These are phyloP conservation scores for Lytechinus pictus DNA, from an alignment of 35 echinoderm and acorn worm genomes.

Conservation along the genomic window DNA sequence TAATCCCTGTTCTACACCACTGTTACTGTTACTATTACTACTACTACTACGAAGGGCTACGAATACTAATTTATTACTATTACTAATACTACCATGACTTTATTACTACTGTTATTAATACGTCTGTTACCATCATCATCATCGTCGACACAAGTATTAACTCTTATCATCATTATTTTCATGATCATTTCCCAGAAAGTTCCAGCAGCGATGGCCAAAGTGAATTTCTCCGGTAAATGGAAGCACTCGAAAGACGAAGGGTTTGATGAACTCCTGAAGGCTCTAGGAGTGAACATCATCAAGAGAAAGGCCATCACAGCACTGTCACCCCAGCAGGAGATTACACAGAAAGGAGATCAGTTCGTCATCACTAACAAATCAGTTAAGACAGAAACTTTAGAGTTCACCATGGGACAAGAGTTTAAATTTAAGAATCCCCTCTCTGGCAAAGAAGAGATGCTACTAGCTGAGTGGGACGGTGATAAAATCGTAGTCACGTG, in stretches of 20 bases:
- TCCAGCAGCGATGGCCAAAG: background rate
- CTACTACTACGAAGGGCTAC: too few relatives aligned
- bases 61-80: too few relatives aligned
- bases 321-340: slow-evolving; percentile 44
- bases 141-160: too few relatives aligned
- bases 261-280: slow-evolving; percentile 29
- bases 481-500: slow-evolving; percentile 24
- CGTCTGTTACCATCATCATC: too few relatives aligned
- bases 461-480: background rate
- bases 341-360: slow-evolving; percentile 43
- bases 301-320: slow-evolving; percentile 14
- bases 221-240: slow-evolving; percentile 47
- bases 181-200: too few relatives aligned
- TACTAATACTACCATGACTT: too few relatives aligned
- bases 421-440: slow-evolving; percentile 11
- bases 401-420: slow-evolving; percentile 33
- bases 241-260: slow-evolving; percentile 37
- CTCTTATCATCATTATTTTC: too few relatives aligned
- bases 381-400: slow-evolving; percentile 7
- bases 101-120: too few relatives aligned
- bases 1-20: too few relatives aligned
- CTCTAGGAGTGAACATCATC: slow-evolving; percentile 9
- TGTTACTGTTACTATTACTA: too few relatives aligned
- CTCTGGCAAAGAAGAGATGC: background rate
- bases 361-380: slow-evolving; percentile 37